Evolutionary conservation across 2,113 vertebrate genomes (phyloP), one percentile per base, ranked within the genome.

Genomic region (Eretmochelys imbricata): DNA sequence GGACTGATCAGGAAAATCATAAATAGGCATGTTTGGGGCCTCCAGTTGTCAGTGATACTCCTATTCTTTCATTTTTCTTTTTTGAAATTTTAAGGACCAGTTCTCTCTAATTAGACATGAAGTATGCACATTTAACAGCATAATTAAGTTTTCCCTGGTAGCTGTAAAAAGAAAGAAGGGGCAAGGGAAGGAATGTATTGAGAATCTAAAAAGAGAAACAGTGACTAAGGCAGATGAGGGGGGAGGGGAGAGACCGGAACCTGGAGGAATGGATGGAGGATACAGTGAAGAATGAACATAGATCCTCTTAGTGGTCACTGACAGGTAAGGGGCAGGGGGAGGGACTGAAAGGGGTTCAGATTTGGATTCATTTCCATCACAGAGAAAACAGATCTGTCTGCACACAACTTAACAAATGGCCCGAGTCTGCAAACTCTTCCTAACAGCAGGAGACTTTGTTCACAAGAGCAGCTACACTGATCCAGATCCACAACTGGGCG

Each of bases 21-120:
- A 1, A 93, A 80, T 59, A 94, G 76, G 85, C 51, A 72, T 7
- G 8, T 12, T 72, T 49, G 48, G 80, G 85, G 93, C 94, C 92
- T 88, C 59, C 69, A 84, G 83, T 49, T 0, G 79, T 79, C 29
- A 59, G 87, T 84, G 91, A 82, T 91, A 86, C 49, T 86, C 78
- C 65, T 78, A 6, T 3, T 93, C 80, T 84, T 89, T 90, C 14
- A 48, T 2, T 3, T 50, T 83, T n/a, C 91, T 87, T 72, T 35
- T 96, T 59, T 42, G 22, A 46, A 27, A 76, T 46, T 46, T 25
- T 76, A 46, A 11, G 24, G 22, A 46, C 72, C 24, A 42, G 24
- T 76, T 76, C 6, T 65, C 72, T 75, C 24, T 46, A 46, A 25
- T 76, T 46, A 76, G 38, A 25, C 72, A 42, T 20, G 5, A 25